Evolutionary conservation across 2,888 invertebrate species (phyloP).

Genomic region (Ditula angustiorana): DNA sequence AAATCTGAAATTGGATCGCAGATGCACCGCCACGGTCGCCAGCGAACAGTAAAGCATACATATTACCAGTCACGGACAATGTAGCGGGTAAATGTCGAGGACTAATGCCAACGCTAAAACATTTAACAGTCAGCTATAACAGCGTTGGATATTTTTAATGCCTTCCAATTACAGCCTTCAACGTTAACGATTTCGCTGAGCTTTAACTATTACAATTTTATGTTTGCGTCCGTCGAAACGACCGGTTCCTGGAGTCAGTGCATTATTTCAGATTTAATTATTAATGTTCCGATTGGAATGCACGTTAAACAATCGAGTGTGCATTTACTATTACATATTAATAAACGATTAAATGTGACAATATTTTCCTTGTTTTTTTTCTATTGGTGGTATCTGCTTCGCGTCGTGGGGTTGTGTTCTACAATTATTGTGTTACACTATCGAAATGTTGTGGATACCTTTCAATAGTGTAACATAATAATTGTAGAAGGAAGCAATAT

Average conservation of each 20-base stretch:
- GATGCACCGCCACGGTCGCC: conserved; percentile 11
- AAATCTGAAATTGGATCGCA: conserved; percentile 25
- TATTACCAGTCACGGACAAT: conserved; percentile 38
- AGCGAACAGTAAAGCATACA: conserved; percentile 36
- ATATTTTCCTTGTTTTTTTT: neutral
- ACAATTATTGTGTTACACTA: too few relatives aligned
- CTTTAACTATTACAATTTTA: conserved; percentile 84
- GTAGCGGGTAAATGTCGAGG: conserved; percentile 36
- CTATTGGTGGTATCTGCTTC: neutral
- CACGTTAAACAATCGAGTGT: conserved; percentile 1
- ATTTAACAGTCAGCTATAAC: conserved; percentile 82
- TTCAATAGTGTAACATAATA: too few relatives aligned
- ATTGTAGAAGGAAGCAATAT: too few relatives aligned
- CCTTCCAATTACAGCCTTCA: conserved; percentile 82
- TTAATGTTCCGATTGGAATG: conserved; percentile 35
- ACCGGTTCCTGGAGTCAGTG: conserved; percentile 64
- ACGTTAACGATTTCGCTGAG: conserved; percentile 81
- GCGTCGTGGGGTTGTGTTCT: neutral
- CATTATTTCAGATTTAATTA: conserved; percentile 52
- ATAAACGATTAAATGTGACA: neutral
- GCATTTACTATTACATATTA: neutral
- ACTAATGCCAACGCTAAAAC: conserved; percentile 75
- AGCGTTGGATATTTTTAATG: conserved; percentile 79
- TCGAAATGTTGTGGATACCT: too few relatives aligned
- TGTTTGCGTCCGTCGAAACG: conserved; percentile 70